Base-by-base conservation (phyloP, 2,113 vertebrate genomes). In the Scolopax mira region DNA sequence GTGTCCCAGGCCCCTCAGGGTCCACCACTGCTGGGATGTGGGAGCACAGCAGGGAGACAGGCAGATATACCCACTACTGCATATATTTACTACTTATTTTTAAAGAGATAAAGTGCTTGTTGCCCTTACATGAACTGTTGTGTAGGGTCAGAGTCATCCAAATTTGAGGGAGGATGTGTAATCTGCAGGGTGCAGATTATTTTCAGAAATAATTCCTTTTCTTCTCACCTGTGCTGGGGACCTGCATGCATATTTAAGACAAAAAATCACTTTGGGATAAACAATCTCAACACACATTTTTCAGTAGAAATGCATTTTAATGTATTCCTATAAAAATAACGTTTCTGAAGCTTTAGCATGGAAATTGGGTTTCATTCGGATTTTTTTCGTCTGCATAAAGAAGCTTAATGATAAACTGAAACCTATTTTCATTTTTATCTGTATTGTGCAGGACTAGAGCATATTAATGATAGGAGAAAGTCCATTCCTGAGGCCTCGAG, bases 121-220 rank as follows among this genome's bases (percentile, higher is more conserved):
- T 58, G 1, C 1, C 30, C 25, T 25, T 7, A 0, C 7, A 0
- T 0, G 61, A 67, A 77, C 33, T 15, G 0, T 1, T 15, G 19
- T 30, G 12, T 4, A 3, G 24, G 41, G 64, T n/a, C 7, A 13
- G 24, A 30, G 24, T 23, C 16, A 4, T 35, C 15, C 15, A 4
- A 44, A 31, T 39, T n/a, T 1, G 14, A 48, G 64, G 9, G 37
- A 57, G 37, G 77, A 30, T 37, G 55, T 22, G 64, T 18, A 5
- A 30, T 10, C 39, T 1, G 5, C 18, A 11, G 33, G 41, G 27
- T 22, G 39, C 14, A 33, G n/a, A n/a, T n/a, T n/a, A n/a, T n/a
- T n/a, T n/a, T n/a, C n/a, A n/a, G 13, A 35, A 83, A 79, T 44
- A 25, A 67, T 51, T n/a, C 62, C 27, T 28, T 39, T 67, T 44